phyloP scores from a whole-genome alignment of 2,113 vertebrate species.

The Apodemus sylvaticus region DNA sequence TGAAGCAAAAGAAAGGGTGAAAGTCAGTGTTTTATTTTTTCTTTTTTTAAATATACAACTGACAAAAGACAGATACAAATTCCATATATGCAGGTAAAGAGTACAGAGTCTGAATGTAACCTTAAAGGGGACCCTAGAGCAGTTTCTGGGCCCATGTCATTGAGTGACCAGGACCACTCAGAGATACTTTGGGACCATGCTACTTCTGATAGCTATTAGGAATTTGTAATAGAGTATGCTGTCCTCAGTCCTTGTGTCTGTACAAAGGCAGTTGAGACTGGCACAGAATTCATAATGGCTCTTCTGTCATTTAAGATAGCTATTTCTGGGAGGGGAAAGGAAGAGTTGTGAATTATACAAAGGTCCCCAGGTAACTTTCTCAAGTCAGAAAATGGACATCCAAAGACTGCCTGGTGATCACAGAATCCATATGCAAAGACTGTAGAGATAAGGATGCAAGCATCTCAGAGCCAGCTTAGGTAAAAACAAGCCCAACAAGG shows the following conservation, averaged over 20 bases:
- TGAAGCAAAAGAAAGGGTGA: not conserved
- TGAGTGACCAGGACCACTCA: not conserved
- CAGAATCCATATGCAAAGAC: not conserved
- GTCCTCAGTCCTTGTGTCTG: not conserved
- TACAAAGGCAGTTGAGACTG: not conserved
- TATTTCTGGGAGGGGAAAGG: not conserved
- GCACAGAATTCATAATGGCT: not conserved
- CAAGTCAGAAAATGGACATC: not conserved
- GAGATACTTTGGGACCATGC: not conserved
- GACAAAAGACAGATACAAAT: not conserved
- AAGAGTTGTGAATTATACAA: not conserved
- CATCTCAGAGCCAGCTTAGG: not conserved
- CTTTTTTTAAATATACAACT: not conserved
- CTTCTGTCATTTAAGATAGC: not conserved
- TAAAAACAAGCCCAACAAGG: not conserved
- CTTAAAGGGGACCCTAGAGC: not conserved
- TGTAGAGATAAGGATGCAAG: not conserved
- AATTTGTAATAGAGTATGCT: conserved; percentile 1
- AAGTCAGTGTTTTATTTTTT: not conserved
- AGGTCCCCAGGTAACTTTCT: not conserved
- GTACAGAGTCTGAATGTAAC: no score
- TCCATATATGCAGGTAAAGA: not conserved
- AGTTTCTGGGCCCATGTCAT: not conserved
- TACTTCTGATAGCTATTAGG: not conserved
- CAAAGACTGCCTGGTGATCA: not conserved